These are phyloP conservation scores for Rhorus exstirpatorius DNA, from an alignment of 2,888 invertebrate species.

Conservation along the genomic window DNA sequence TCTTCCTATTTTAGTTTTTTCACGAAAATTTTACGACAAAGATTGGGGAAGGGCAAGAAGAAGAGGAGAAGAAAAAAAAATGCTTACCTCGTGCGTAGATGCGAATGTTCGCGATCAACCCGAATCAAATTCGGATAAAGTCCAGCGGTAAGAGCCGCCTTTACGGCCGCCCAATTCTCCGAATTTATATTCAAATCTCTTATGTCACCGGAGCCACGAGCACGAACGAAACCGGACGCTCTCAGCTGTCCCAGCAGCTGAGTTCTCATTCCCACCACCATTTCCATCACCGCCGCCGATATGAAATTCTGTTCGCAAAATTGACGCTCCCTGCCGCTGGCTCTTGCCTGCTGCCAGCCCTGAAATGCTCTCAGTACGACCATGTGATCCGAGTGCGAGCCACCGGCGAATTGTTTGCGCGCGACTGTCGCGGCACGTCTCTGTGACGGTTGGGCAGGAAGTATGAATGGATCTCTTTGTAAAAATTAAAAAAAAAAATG, in stretches of 20 bases:
- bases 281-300: slow-evolving; percentile 94
- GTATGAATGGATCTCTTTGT: slow-evolving; percentile 91
- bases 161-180: slow-evolving; percentile 96
- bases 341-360: slow-evolving; percentile 89
- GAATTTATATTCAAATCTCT: slow-evolving; percentile 94
- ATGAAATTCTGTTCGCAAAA: slow-evolving; percentile 93
- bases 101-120: slow-evolving; percentile 89
- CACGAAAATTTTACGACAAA: too few relatives aligned
- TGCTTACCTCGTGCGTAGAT: slow-evolving; percentile 89
- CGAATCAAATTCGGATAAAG: slow-evolving; percentile 95
- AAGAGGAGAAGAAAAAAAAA: neutral
- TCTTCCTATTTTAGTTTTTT: too few relatives aligned
- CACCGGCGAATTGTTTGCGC: slow-evolving; percentile 90
- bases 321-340: slow-evolving; percentile 89
- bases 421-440: slow-evolving; percentile 88
- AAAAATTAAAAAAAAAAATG: neutral
- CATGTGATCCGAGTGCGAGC: slow-evolving; percentile 96
- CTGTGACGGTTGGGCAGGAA: slow-evolving; percentile 91
- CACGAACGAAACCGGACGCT: slow-evolving; percentile 91
- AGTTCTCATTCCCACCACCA: slow-evolving; percentile 94
- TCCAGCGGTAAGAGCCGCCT: slow-evolving; percentile 95
- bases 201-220: slow-evolving; percentile 89
- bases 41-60: too few relatives aligned
- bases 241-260: slow-evolving; percentile 94
- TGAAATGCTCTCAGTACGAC: slow-evolving; percentile 93